These are phyloP conservation scores for Nomada fucata DNA, from an alignment of 2,888 invertebrate genomes.

Conservation along the genomic window DNA sequence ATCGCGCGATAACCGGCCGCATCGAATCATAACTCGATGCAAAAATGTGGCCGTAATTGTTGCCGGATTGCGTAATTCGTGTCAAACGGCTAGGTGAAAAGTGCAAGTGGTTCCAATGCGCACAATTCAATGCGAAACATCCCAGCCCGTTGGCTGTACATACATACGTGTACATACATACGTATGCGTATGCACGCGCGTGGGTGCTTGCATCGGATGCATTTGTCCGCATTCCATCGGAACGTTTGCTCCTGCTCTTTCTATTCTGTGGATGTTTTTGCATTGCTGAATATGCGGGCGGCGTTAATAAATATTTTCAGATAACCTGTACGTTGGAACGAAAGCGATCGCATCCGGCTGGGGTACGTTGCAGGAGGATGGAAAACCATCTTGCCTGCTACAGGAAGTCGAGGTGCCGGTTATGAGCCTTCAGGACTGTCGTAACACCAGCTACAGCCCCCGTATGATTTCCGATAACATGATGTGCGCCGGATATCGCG, in stretches of 20 bases:
- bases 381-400: slow-evolving; percentile 92
- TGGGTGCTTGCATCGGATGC: neutral
- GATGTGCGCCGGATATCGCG: slow-evolving; percentile 93
- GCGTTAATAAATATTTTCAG: slow-evolving; percentile 81
- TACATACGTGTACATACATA: no score
- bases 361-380: slow-evolving; percentile 94
- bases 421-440: slow-evolving; percentile 83
- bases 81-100: slow-evolving; percentile 24
- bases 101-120: slow-evolving; percentile 29
- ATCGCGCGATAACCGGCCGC: slow-evolving; percentile 52
- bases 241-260: neutral
- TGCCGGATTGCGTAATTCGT: slow-evolving; percentile 32
- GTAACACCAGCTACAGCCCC: slow-evolving; percentile 91
- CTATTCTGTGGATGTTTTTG: neutral
- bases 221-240: neutral
- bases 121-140: neutral
- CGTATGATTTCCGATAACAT: slow-evolving; percentile 95
- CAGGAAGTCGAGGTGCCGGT: slow-evolving; percentile 93
- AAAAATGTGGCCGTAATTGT: neutral
- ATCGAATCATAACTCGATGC: slow-evolving; percentile 23
- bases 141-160: neutral
- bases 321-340: slow-evolving; percentile 89
- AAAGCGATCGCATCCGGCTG: slow-evolving; percentile 93
- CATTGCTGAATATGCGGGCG: slow-evolving; percentile 27
- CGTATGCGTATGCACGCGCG: neutral